Conservation (phyloP, 2,113 vertebrate species). For the Clupea harengus region DNA sequence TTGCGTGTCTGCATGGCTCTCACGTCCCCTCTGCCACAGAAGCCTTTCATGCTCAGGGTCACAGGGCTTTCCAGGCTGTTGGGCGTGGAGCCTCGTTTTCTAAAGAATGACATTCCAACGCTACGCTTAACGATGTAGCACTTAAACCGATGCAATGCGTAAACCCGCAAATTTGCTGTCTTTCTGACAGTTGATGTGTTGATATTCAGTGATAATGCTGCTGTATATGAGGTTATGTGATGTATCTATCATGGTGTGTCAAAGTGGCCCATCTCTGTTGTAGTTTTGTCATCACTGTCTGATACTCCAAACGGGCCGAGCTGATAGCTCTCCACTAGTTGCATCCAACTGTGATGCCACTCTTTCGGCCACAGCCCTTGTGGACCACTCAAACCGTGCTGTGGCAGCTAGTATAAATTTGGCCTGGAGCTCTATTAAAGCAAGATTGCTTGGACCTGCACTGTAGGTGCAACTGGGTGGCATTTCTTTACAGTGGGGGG, state of each 20-base stretch:
- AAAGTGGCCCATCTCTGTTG: neutral
- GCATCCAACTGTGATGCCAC: neutral
- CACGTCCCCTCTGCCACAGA: neutral
- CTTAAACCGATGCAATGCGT: too few species aligned
- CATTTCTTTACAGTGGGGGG: neutral
- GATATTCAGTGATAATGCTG: too few species aligned
- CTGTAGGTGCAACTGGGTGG: neutral
- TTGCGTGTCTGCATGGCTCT: neutral
- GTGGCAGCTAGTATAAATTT: neutral
- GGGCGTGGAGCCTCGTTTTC: neutral
- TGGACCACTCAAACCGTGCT: neutral
- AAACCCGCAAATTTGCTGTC: too few species aligned
- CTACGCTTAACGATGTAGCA: neutral
- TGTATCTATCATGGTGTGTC: neutral
- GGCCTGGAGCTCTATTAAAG: neutral
- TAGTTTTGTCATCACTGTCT: neutral
- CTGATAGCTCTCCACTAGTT: neutral
- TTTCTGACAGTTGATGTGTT: too few species aligned
- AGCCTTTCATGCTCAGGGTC: neutral
- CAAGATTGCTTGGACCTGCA: conserved; percentile 13
- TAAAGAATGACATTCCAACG: neutral
- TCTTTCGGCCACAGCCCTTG: neutral
- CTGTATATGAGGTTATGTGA: too few species aligned
- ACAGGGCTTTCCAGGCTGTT: neutral
- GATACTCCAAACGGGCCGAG: neutral